Percentiles rank a stretch among this genome's conserved stretches.
Evolutionary conservation across 2,113 vertebrate genomes (phyloP).

Genomic region (Clarias gariepinus): DNA sequence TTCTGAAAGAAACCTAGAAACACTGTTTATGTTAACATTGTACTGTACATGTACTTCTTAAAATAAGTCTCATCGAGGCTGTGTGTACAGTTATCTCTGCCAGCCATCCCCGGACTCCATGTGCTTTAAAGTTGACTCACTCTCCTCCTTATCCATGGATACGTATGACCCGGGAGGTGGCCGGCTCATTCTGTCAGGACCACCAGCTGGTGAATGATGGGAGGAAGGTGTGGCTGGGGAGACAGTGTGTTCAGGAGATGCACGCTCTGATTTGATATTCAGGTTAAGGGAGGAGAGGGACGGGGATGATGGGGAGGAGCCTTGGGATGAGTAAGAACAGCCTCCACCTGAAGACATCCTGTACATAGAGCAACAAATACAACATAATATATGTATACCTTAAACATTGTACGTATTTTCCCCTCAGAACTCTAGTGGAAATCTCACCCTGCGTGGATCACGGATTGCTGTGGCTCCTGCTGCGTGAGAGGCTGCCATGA

Average conservation of each 20-base stretch:
- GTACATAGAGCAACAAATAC: slow-evolving; percentile 43
- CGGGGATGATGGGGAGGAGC: slow-evolving; percentile 61
- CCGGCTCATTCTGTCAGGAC: slow-evolving; percentile 53
- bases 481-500: slow-evolving; percentile 74
- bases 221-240: slow-evolving; percentile 68
- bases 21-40: slow-evolving; percentile 15
- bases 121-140: slow-evolving; percentile 60
- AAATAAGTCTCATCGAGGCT: background rate
- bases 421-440: background rate
- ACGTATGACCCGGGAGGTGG: slow-evolving; percentile 56
- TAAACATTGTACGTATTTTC: background rate
- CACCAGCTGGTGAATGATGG: slow-evolving; percentile 66
- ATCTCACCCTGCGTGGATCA: slow-evolving; percentile 67
- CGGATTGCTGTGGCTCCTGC: slow-evolving; percentile 65
- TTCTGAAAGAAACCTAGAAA: slow-evolving; percentile 5
- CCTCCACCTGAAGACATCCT: slow-evolving; percentile 73
- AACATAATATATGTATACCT: background rate
- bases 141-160: slow-evolving; percentile 66
- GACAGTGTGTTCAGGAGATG: slow-evolving; percentile 78
- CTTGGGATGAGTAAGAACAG: slow-evolving; percentile 68
- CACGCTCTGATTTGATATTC: slow-evolving; percentile 88
- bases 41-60: background rate
- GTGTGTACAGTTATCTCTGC: slow-evolving; percentile 78
- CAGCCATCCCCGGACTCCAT: slow-evolving; percentile 74
- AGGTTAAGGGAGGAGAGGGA: slow-evolving; percentile 69